Evolutionary conservation across 2,888 invertebrate genomes (phyloP).

Genomic region (Sacculina carcini): DNA sequence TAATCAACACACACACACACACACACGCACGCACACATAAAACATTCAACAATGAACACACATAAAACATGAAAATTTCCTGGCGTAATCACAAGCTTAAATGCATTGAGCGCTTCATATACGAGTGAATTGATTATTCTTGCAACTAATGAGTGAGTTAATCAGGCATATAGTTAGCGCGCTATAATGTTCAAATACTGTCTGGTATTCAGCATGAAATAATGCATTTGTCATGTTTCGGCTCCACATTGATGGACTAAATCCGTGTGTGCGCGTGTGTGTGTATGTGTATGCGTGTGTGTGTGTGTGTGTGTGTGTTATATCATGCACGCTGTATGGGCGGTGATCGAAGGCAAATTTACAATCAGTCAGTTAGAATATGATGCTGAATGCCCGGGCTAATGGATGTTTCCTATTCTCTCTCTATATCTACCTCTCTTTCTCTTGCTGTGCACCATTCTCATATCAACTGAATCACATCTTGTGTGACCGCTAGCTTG

Average conservation of each 20-base stretch:
- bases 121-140: too few relatives aligned
- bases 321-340: too few relatives aligned
- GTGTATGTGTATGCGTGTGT: not conserved
- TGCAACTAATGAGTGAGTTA: too few relatives aligned
- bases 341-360: too few relatives aligned
- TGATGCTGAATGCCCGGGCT: not conserved
- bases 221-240: not conserved
- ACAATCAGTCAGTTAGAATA: too few relatives aligned
- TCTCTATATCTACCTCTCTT: not conserved
- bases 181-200: too few relatives aligned
- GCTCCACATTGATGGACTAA: not conserved
- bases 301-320: not conserved
- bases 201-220: too few relatives aligned
- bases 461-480: not conserved
- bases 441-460: not conserved
- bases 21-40: not conserved
- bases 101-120: too few relatives aligned
- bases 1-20: not conserved
- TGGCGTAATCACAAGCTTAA: too few relatives aligned
- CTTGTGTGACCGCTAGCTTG: not conserved
- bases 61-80: too few relatives aligned
- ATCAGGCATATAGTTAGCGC: too few relatives aligned
- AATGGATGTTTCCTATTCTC: not conserved
- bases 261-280: not conserved
- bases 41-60: too few relatives aligned